Evolutionary conservation across 2,888 invertebrate species (phyloP).

Genomic region (Rosalia funebris): DNA sequence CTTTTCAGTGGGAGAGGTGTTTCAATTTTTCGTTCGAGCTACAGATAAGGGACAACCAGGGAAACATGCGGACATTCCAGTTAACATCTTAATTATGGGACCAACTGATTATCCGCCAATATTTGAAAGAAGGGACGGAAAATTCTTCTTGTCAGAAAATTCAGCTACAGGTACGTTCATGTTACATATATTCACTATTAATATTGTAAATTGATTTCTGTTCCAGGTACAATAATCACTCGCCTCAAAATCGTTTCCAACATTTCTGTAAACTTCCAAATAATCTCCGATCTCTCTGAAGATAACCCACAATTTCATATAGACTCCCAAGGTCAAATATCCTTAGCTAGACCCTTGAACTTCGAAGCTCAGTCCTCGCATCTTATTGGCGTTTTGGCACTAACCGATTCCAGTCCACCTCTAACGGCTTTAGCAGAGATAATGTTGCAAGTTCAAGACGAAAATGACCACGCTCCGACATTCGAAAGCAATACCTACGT

Average conservation of each 20-base stretch:
- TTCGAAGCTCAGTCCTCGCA: slow-evolving; percentile 78
- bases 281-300: slow-evolving; percentile 71
- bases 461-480: slow-evolving; percentile 88
- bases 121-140: slow-evolving; percentile 78
- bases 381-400: slow-evolving; percentile 76
- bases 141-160: slow-evolving; percentile 84
- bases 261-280: slow-evolving; percentile 70
- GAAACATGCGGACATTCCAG: slow-evolving; percentile 83
- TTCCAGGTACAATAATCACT: slow-evolving; percentile 73
- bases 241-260: slow-evolving; percentile 74
- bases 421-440: slow-evolving; percentile 77
- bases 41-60: slow-evolving; percentile 81
- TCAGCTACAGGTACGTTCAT: slow-evolving; percentile 68
- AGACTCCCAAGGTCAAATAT: slow-evolving; percentile 79
- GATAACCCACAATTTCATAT: slow-evolving; percentile 76
- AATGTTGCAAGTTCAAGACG: slow-evolving; percentile 83
- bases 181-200: not conserved
- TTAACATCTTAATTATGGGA: slow-evolving; percentile 82
- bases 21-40: slow-evolving; percentile 91
- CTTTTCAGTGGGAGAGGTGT: slow-evolving; percentile 75
- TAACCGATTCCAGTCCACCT: slow-evolving; percentile 78
- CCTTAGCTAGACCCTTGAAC: slow-evolving; percentile 78
- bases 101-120: slow-evolving; percentile 76
- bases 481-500: slow-evolving; percentile 88
- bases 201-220: slow-evolving; percentile 10